Conservation (phyloP, 2,888 invertebrate genomes). For the Diarsia mendica region DNA sequence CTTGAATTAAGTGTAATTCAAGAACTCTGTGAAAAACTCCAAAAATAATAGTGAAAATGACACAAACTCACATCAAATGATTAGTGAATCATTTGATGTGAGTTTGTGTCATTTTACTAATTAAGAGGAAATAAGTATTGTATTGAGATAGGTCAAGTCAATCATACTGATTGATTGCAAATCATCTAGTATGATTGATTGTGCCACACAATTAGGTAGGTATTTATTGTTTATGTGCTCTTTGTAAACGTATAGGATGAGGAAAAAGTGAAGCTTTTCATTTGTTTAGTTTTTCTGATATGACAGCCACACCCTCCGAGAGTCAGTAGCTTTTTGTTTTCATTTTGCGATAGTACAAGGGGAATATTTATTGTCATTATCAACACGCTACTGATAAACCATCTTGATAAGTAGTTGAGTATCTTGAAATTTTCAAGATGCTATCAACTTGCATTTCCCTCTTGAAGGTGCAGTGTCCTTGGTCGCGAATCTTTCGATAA, state of each 20-base stretch:
- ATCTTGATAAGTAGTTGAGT: constrained; percentile 7
- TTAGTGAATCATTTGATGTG: neutral
- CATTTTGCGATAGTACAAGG: neutral
- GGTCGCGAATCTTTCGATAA: neutral
- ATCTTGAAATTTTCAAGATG: neutral
- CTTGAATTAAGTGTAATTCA: too few relatives aligned
- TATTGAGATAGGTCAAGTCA: neutral
- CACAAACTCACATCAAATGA: too few relatives aligned
- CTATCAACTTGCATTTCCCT: neutral
- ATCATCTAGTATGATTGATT: neutral
- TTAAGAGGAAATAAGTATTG: neutral
- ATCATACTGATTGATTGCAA: neutral
- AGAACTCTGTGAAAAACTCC: constrained; percentile 5
- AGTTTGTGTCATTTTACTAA: neutral
- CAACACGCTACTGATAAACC: constrained; percentile 17
- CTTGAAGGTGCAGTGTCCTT: neutral
- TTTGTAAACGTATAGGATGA: too few relatives aligned
- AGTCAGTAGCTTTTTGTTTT: neutral
- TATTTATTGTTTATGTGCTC: constrained; percentile 6
- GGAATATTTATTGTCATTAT: constrained; percentile 15
- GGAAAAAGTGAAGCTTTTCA: neutral
- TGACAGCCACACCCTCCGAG: too few relatives aligned
- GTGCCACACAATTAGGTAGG: neutral
- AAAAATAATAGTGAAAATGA: constrained; percentile 10
- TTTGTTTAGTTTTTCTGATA: neutral